A percentile compares a stretch with the other conserved stretches of the same genome.
Conservation (phyloP, 30 jellyfish, hydroid and myxozoan genomes). For the Hydractinia echinata region DNA sequence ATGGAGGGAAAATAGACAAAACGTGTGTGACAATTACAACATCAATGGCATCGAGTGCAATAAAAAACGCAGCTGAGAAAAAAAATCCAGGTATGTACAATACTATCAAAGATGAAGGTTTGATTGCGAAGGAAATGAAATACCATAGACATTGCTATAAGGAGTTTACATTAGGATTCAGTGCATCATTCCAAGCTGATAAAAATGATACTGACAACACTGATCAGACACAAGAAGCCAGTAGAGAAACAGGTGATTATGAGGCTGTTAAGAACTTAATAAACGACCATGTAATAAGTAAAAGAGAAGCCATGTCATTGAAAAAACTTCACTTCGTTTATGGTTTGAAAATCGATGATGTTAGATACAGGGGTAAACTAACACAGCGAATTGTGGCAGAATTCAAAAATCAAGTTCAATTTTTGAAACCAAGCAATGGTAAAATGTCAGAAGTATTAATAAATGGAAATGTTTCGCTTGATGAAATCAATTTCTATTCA, state of each 20-base stretch:
- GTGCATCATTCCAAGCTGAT: background rate
- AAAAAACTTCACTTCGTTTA: background rate
- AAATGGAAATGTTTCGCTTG: too few relatives aligned
- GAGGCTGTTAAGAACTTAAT: too few relatives aligned
- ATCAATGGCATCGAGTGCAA: background rate
- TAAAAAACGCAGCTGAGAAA: background rate
- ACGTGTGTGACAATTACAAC: background rate
- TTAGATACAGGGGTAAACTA: background rate
- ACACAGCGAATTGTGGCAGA: background rate
- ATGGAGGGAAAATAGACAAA: background rate
- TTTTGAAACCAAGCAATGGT: too few relatives aligned
- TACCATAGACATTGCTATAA: conserved; percentile 32
- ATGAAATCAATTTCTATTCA: too few relatives aligned
- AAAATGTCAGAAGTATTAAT: too few relatives aligned
- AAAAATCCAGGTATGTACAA: conserved; percentile 8
- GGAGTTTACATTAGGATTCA: conserved; percentile 22
- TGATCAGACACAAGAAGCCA: too few relatives aligned
- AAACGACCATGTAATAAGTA: too few relatives aligned
- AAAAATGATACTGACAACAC: too few relatives aligned
- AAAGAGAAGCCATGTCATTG: background rate
- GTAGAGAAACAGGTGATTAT: too few relatives aligned
- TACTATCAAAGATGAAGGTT: background rate
- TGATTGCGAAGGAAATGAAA: conserved; percentile 39
- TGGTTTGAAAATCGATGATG: background rate
- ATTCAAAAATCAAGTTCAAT: too few relatives aligned